These are phyloP conservation scores for Notolepis coatsorum DNA, from an alignment of 2,797 vertebrate species.

Conservation along the genomic window DNA sequence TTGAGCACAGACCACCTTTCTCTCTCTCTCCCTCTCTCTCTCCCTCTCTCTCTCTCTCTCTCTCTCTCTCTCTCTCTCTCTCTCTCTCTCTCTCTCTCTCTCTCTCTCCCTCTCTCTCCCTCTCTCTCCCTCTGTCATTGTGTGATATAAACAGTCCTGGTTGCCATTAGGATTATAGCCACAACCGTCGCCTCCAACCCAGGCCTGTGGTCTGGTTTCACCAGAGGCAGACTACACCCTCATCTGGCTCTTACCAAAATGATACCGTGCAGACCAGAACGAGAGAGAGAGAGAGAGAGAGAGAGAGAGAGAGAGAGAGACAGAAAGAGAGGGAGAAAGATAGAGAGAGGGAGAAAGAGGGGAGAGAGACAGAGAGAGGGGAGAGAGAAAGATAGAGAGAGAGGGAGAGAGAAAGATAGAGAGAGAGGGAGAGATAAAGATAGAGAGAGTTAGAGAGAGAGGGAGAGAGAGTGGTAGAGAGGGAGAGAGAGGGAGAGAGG, in stretches of 20 bases:
- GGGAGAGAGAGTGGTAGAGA: not conserved
- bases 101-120: constrained; percentile 15
- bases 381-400: not conserved
- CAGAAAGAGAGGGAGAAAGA: not conserved
- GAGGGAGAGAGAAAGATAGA: not conserved
- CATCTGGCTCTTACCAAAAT: constrained; percentile 56
- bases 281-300: constrained; percentile 4
- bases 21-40: constrained; percentile 8
- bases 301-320: not conserved
- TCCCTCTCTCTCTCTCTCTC: constrained; percentile 1
- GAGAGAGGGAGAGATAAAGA: not conserved
- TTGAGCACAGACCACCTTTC: not conserved
- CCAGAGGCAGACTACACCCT: constrained; percentile 61
- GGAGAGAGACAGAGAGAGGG: not conserved
- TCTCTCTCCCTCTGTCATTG: constrained; percentile 1
- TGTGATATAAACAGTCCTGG: constrained; percentile 25
- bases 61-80: no score
- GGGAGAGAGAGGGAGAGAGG: not conserved
- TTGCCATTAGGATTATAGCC: constrained; percentile 32
- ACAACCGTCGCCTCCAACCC: constrained; percentile 29
- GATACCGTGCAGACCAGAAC: constrained; percentile 42
- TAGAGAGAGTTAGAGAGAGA: constrained; percentile 27
- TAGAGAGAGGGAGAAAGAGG: no score
- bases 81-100: constrained; percentile 5
- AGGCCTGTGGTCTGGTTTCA: constrained; percentile 38